Conservation (phyloP, 2,113 vertebrate genomes). For the Crotalus viridis region DNA sequence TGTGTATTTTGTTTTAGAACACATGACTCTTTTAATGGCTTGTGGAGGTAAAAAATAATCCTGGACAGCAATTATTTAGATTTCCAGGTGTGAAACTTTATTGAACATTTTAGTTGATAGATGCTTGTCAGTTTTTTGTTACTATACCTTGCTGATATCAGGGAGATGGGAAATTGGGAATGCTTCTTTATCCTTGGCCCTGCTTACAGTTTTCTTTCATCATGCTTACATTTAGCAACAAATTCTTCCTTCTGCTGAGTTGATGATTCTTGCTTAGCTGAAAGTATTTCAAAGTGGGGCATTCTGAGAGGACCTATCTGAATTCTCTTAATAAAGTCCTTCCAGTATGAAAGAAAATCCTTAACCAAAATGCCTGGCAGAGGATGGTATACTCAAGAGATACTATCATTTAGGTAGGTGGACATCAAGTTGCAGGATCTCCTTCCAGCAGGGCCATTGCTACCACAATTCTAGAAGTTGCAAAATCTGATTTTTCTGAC, state of each 20-base stretch:
- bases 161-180: background rate
- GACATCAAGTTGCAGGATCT: background rate
- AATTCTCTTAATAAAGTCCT: background rate
- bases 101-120: background rate
- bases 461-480: background rate
- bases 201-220: background rate
- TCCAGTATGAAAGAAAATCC: background rate
- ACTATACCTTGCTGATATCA: constrained; percentile 6
- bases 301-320: no score
- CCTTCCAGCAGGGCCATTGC: background rate
- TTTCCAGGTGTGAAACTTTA: constrained; percentile 21
- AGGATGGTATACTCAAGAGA: background rate
- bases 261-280: background rate
- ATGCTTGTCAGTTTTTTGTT: background rate
- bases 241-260: background rate
- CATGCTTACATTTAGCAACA: background rate
- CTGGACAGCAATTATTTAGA: constrained; percentile 12
- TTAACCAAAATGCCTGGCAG: background rate
- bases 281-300: background rate
- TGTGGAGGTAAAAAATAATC: background rate
- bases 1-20: constrained; percentile 21
- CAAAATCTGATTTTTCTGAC: background rate
- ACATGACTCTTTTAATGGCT: constrained; percentile 32
- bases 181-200: background rate
- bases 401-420: background rate